Base-by-base conservation (phyloP, 2,888 invertebrate genomes). In the Cataglyphis rosenhaueri region DNA sequence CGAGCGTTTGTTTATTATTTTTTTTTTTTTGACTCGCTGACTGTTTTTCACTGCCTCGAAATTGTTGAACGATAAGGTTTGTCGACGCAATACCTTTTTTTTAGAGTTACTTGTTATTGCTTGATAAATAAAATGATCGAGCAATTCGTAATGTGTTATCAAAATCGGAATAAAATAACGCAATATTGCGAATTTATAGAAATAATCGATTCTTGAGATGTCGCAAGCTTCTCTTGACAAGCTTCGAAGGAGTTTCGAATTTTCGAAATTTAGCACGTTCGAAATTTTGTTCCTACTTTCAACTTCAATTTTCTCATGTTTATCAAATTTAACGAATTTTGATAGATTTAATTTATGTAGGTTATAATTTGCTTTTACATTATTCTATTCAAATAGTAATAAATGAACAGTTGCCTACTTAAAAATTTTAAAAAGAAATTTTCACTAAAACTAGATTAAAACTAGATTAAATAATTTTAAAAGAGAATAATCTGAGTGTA, bases 21-120 rank as follows among this genome's bases (percentile, higher is more conserved):
- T 59, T n/a, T 6, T 15, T 4, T 41, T 41, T 18, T 15, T 18
- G 18, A 35, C 44, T 32, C 21, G 41, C 32, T 70, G 35, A 76
- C 38, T 70, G 41, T 70, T 78, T 52, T 25, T 65, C 32, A 52
- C 55, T 75, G 48, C 35, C 9, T 44, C 29, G 8, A 18, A 64
- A 74, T 48, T 64, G 10, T 35, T 35, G n/a, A 25, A 29, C 8
- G 15, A 5, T 9, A 21, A 35, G 0, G 12, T 21, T 15, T 25
- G 38, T 10, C 10, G 57, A 29, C n/a, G n/a, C 15, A 21, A 18
- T 61, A 25, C 10, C n/a, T 48, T 8, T 32, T 32, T 15, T 10
- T 12, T 8, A 18, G 25, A 2, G 48, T 48, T 25, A 21, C 25
- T 44, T 1, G 15, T 41, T 41, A 65, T 25, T n/a, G 35, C 21